Conservation (phyloP, 2,888 invertebrate species). For the Odontomyia ornata region DNA sequence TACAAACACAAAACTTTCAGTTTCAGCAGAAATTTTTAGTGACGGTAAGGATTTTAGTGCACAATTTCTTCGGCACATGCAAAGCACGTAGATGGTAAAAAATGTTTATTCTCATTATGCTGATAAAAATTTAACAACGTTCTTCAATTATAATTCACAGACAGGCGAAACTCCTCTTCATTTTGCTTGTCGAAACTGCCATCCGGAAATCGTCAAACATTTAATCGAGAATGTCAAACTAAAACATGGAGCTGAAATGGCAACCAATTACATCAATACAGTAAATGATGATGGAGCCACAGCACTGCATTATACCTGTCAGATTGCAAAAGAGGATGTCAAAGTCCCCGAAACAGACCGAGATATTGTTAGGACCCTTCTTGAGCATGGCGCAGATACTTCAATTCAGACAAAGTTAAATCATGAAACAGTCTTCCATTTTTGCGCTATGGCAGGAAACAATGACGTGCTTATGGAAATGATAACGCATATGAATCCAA, state of each 20-base stretch:
- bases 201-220: conserved; percentile 85
- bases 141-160: conserved; percentile 66
- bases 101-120: background rate
- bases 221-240: conserved; percentile 84
- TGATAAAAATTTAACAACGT: too few species aligned
- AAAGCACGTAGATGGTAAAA: conserved; percentile 35
- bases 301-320: conserved; percentile 93
- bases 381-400: conserved; percentile 93
- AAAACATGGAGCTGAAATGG: conserved; percentile 78
- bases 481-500: conserved; percentile 87
- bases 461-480: conserved; percentile 95
- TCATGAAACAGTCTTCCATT: conserved; percentile 94
- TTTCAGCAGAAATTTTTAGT: conserved; percentile 24
- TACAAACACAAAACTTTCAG: conserved; percentile 25
- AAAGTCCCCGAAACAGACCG: conserved; percentile 76
- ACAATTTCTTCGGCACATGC: conserved; percentile 7
- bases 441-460: conserved; percentile 94
- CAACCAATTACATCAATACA: conserved; percentile 86
- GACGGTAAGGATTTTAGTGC: conserved; percentile 31
- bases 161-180: conserved; percentile 95
- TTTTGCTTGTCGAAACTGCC: conserved; percentile 87
- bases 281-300: conserved; percentile 92
- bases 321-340: conserved; percentile 84
- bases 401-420: conserved; percentile 84
- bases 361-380: conserved; percentile 87